These are phyloP conservation scores for Balanococcus diminutus DNA, from an alignment of 2,888 invertebrate species.

Conservation along the genomic window DNA sequence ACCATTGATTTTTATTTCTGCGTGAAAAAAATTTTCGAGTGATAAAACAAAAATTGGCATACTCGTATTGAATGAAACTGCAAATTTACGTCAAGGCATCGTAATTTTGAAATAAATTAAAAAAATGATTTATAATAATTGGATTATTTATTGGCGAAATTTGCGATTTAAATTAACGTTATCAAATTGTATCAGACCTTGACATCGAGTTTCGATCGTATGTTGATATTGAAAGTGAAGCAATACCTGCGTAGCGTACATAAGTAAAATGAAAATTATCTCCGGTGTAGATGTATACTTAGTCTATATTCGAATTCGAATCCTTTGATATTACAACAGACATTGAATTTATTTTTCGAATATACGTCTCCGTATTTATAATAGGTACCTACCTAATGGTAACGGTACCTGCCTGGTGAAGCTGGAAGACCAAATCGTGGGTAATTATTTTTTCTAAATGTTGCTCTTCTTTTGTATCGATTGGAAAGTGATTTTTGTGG, in stretches of 20 bases:
- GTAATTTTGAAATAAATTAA: neutral
- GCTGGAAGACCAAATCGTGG: neutral
- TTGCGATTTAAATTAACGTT: constrained; percentile 40
- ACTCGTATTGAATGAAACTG: neutral
- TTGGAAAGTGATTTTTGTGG: constrained; percentile 6
- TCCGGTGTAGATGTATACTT: neutral
- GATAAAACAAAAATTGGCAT: neutral
- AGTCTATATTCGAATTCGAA: no score
- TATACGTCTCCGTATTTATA: neutral
- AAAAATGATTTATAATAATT: constrained; percentile 25
- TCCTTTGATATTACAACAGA: neutral
- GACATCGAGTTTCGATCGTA: constrained; percentile 24
- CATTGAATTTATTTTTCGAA: neutral
- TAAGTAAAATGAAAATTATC: neutral
- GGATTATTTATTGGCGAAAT: neutral
- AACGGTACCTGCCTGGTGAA: neutral
- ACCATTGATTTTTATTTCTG: neutral
- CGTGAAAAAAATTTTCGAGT: neutral
- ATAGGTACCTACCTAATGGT: neutral
- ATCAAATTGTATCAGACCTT: constrained; percentile 39
- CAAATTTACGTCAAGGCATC: neutral
- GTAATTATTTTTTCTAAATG: neutral
- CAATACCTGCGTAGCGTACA: neutral
- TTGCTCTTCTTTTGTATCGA: neutral
- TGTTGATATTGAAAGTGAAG: constrained; percentile 6